These are phyloP conservation scores for Muscicapa comitata DNA, from an alignment of 2,797 vertebrate species.

Conservation along the genomic window DNA sequence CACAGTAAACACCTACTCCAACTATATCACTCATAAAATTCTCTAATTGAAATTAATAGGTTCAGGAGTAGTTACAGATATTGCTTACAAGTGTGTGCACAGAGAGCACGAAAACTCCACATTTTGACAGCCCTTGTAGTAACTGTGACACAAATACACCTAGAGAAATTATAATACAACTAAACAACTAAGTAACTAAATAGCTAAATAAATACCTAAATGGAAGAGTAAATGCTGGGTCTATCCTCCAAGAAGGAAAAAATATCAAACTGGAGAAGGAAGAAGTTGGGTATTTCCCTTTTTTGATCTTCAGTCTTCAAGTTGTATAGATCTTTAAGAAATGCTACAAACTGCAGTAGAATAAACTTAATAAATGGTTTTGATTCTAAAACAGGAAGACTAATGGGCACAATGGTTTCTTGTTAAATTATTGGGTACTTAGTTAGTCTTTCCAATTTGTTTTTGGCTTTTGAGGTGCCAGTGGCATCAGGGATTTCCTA, in stretches of 20 bases:
- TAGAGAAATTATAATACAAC: accelerated
- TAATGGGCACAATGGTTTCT: accelerated
- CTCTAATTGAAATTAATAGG: slow-evolving; percentile 17
- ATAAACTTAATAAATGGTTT: not conserved
- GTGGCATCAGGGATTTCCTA: not conserved
- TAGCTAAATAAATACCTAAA: not conserved
- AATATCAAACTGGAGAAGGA: not conserved
- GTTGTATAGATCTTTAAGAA: not conserved
- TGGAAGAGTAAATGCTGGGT: not conserved
- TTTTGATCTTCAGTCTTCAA: not conserved
- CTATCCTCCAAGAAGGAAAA: not conserved
- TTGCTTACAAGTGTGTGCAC: not conserved
- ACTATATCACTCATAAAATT: not conserved
- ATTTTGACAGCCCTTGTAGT: not conserved
- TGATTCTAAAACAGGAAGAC: not conserved
- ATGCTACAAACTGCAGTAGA: not conserved
- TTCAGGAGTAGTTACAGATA: not conserved
- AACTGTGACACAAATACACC: not conserved
- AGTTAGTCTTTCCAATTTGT: not conserved
- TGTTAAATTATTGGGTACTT: not conserved
- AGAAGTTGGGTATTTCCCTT: not conserved
- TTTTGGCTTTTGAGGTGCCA: not conserved
- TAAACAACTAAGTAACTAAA: too few relatives aligned
- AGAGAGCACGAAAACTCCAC: not conserved
- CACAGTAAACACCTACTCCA: not conserved